These are phyloP conservation scores for Parapristionchus giblindavisi DNA, from an alignment of 2,888 invertebrate species.

Conservation along the genomic window DNA sequence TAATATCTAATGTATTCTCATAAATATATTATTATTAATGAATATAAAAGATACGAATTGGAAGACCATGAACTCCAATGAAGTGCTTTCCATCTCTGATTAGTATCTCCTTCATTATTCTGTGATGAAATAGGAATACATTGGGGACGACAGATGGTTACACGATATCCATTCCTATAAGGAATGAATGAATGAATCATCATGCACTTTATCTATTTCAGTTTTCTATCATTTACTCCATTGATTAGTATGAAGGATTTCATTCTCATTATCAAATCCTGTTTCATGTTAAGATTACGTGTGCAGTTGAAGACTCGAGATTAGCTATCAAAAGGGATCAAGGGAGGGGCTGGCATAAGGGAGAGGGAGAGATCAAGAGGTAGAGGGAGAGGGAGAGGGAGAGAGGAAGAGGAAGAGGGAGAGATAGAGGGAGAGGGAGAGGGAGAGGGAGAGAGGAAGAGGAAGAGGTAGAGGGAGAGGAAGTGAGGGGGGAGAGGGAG, in stretches of 20 bases:
- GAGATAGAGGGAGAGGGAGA: not conserved
- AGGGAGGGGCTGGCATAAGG: not conserved
- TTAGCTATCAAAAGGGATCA: constrained; percentile 33
- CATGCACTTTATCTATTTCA: constrained; percentile 9
- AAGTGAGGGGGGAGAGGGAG: not conserved
- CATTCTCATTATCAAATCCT: constrained; percentile 14
- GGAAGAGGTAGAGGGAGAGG: no score
- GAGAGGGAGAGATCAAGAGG: no score
- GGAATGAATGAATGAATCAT: not conserved
- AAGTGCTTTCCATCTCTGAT: constrained; percentile 53
- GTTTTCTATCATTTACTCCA: constrained; percentile 32
- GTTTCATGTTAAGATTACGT: constrained; percentile 19
- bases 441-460: constrained; percentile 34
- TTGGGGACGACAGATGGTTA: constrained; percentile 68
- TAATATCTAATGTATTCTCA: not conserved
- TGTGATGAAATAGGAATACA: constrained; percentile 55
- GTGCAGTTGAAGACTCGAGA: constrained; percentile 10
- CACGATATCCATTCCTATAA: constrained; percentile 67
- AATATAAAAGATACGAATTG: constrained; percentile 41
- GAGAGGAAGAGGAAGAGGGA: constrained; percentile 2
- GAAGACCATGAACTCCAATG: constrained; percentile 51
- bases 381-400: no score
- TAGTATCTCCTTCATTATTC: constrained; percentile 31
- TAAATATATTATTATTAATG: not conserved
- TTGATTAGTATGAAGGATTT: constrained; percentile 14